Evolutionary conservation across 2,113 vertebrate species (phyloP), one percentile per base, ranked within the genome.

Genomic region (Pteropus alecto): DNA sequence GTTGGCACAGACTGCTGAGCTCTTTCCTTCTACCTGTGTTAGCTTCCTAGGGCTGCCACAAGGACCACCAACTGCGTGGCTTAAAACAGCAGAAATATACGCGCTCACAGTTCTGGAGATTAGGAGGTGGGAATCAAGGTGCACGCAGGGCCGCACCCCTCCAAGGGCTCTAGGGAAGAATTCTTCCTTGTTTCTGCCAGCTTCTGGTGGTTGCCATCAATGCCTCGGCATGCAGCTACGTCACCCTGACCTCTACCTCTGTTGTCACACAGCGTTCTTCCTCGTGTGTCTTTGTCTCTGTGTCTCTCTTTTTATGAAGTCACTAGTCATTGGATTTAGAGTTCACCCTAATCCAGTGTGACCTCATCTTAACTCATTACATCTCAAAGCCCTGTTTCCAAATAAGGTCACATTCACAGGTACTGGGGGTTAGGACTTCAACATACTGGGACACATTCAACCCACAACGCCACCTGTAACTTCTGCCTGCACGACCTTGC

Each of bases 251-350:
- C 86, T 86, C 28, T 67, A 5, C 48, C 24, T 73, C 6, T 24
- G 0, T 22, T 21, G 38, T 35, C 54, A 11, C 16, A 2, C 0
- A 6, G 3, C 5, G 0, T 35, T 26, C 38, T 43, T 14, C 21
- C 16, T 26, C 1, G 3, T 15, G 18, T 12, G 16, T 56, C 67
- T 74, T 35, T 28, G 12, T 26, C 56, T 61, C 70, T 33, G 35
- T 35, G 51, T 16, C 26, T 81, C 38, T 41, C 54, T 2, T 76
- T 33, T 30, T 22, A n/a, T 9, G 51, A 46, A 48, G 43, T 24
- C 12, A 12, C 15, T 51, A 22, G 11, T 46, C 86, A 6, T 2
- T 84, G 10, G 41, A 35, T 38, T n/a, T 41, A 30, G 43, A 26
- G 18, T 3, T 26, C 33, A 76, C 24, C 22, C 5, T 43, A 9